Evolutionary conservation across 2,888 invertebrate species (phyloP).

Genomic region (Acrobasis suavella): DNA sequence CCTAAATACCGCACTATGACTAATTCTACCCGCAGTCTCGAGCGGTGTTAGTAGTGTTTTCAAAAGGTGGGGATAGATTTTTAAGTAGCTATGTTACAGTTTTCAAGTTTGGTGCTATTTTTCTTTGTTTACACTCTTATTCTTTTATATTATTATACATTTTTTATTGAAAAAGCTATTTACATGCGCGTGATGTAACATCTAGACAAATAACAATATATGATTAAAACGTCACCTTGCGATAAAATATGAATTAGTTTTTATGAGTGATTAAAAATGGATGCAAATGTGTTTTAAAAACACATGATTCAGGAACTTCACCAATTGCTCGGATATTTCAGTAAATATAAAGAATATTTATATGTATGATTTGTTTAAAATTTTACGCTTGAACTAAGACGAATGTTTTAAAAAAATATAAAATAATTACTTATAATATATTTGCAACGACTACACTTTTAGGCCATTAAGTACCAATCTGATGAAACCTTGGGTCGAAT

Average conservation of each 20-base stretch:
- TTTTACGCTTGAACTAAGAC: background rate
- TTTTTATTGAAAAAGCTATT: slow-evolving; percentile 37
- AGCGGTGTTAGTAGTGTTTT: slow-evolving; percentile 25
- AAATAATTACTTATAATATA: background rate
- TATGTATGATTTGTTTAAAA: background rate
- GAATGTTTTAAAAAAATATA: background rate
- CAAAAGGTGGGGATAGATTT: slow-evolving; percentile 40
- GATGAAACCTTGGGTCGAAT: background rate
- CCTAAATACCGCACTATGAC: slow-evolving; percentile 41
- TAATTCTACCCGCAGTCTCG: slow-evolving; percentile 34
- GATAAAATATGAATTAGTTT: background rate
- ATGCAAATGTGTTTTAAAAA: background rate
- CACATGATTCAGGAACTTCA: slow-evolving; percentile 16
- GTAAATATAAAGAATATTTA: background rate
- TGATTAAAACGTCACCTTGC: background rate
- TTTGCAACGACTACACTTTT: slow-evolving; percentile 15
- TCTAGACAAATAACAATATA: slow-evolving; percentile 11
- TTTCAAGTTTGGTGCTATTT: slow-evolving; percentile 19
- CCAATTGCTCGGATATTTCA: slow-evolving; percentile 11
- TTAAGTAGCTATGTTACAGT: slow-evolving; percentile 25
- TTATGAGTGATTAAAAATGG: background rate
- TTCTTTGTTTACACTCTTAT: slow-evolving; percentile 1
- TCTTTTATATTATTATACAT: slow-evolving; percentile 21
- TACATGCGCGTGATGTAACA: slow-evolving; percentile 39
- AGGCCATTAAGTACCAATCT: slow-evolving; percentile 21